These are phyloP conservation scores for Nasonia giraulti DNA, from an alignment of 1,140 invertebrate genomes.

Conservation along the genomic window DNA sequence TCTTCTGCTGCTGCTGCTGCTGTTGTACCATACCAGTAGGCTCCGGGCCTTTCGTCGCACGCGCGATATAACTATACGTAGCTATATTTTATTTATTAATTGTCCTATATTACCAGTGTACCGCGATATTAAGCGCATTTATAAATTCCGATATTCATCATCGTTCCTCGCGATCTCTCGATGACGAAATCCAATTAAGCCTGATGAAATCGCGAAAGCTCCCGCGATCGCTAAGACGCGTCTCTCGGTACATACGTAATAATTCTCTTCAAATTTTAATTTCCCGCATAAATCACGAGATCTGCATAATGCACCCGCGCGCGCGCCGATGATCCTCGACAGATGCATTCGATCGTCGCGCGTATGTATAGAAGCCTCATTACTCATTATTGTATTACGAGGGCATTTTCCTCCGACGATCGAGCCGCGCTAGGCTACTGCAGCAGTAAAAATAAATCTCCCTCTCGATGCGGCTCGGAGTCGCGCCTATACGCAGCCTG, in stretches of 20 bases:
- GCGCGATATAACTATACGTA: too few relatives aligned
- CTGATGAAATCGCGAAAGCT: neutral
- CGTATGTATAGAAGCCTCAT: neutral
- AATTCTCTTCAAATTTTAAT: slow-evolving; percentile 22
- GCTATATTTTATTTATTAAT: too few relatives aligned
- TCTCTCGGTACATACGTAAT: too few relatives aligned
- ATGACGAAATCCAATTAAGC: neutral
- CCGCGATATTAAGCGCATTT: too few relatives aligned
- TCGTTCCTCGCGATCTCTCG: neutral
- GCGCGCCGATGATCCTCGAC: too few relatives aligned
- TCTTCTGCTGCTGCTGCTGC: neutral
- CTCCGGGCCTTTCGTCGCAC: neutral
- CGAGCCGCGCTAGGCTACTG: too few relatives aligned
- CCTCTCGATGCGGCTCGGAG: neutral
- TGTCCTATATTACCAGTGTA: too few relatives aligned
- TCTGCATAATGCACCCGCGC: too few relatives aligned
- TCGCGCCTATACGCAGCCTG: too few relatives aligned
- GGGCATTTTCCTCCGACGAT: neutral
- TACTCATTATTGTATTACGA: neutral
- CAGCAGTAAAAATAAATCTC: neutral
- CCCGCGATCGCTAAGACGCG: neutral
- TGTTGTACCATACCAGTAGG: too few relatives aligned
- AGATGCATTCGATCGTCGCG: neutral
- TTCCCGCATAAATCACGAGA: slow-evolving; percentile 13
- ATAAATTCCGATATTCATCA: too few relatives aligned